Evolutionary conservation across 2,113 vertebrate genomes (phyloP).

Genomic region (Stomatorhinus ivindoensis): DNA sequence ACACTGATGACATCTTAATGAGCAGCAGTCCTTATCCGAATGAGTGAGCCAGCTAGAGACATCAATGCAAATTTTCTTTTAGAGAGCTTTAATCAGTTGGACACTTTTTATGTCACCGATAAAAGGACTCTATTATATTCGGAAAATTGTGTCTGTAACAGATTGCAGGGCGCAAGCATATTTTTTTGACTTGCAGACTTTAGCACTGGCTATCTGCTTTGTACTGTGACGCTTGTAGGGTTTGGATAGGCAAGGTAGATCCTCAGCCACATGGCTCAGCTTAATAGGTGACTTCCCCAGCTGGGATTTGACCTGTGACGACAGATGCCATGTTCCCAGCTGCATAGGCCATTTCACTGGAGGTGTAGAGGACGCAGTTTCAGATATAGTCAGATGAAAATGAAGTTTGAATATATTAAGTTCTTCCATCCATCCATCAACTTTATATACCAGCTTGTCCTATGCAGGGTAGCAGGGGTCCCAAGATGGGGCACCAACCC

Average conservation of each 20-base stretch:
- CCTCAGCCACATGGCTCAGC: too few species aligned
- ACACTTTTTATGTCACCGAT: background rate
- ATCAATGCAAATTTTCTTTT: slow-evolving; percentile 9
- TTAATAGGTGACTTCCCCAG: background rate
- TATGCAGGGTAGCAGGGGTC: background rate
- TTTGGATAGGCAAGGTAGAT: background rate
- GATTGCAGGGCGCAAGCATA: background rate
- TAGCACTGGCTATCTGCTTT: background rate
- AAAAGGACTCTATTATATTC: background rate
- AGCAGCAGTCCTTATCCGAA: background rate
- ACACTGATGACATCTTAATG: slow-evolving; percentile 2
- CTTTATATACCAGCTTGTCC: background rate
- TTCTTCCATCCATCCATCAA: background rate
- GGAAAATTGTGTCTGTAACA: background rate
- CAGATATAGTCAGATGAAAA: background rate
- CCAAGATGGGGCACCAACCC: background rate
- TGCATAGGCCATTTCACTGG: too few species aligned
- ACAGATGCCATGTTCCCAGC: background rate
- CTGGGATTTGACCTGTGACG: background rate
- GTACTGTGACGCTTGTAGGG: background rate
- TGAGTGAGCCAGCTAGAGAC: background rate
- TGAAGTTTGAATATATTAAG: background rate
- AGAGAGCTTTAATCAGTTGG: background rate
- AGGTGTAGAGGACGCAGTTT: too few species aligned
- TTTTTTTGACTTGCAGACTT: slow-evolving; percentile 1